Conservation (phyloP, 2,797 vertebrate species). For the Hybognathus amarus region DNA sequence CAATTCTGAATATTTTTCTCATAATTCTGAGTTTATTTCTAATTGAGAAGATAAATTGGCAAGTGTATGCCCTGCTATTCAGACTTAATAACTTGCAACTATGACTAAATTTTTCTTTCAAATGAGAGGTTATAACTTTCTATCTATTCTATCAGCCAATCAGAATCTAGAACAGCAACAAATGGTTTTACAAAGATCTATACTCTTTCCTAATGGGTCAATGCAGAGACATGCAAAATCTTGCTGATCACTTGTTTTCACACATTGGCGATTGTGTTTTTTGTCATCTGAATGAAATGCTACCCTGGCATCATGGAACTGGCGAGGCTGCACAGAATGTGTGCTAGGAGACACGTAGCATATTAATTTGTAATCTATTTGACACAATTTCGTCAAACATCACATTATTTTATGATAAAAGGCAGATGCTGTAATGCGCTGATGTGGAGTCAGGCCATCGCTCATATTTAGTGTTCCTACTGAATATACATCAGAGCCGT, state of each 20-base stretch:
- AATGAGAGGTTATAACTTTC: neutral
- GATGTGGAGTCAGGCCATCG: constrained; percentile 72
- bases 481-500: constrained; percentile 79
- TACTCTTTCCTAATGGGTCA: constrained; percentile 4
- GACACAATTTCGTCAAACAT: constrained; percentile 80
- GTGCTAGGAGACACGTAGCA: constrained; percentile 65
- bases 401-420: constrained; percentile 78
- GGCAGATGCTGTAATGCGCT: constrained; percentile 72
- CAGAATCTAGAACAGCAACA: neutral
- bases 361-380: constrained; percentile 80
- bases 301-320: constrained; percentile 64
- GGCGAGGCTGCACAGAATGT: constrained; percentile 53
- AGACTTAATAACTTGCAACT: neutral
- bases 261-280: neutral
- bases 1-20: too few species aligned
- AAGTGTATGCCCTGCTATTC: neutral
- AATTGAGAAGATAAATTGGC: too few species aligned
- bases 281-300: constrained; percentile 42
- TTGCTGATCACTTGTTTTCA: constrained; percentile 34
- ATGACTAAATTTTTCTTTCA: neutral
- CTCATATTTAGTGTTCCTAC: constrained; percentile 74
- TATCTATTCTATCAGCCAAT: neutral
- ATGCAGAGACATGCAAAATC: constrained; percentile 20
- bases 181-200: neutral
- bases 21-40: neutral